Base-by-base conservation (phyloP, 2,113 vertebrate species). In the Cephalopholis sonnerati region DNA sequence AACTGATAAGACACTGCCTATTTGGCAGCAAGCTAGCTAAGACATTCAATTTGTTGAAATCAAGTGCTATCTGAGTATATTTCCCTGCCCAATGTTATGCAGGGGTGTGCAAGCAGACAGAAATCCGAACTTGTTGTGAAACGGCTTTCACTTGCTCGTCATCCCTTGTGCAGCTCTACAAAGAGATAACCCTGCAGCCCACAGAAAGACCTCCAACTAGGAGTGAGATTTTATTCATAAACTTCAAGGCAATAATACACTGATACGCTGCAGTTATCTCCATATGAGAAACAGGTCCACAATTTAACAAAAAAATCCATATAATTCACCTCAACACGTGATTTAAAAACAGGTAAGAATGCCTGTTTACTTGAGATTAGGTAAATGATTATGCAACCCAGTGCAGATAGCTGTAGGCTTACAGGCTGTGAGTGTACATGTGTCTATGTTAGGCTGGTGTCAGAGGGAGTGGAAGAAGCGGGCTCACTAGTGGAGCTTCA, bases 401-500 rank as follows among this genome's bases (percentile, higher is more conserved):
- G 58, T 44, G 24, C 11, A 71, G 24, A 32, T 17, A 41, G 41
- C 75, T 59, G n/a, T 64, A 51, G 36, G 24, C 62, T 29, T 48
- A 7, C 25, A 13, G 32, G 22, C 41, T 68, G 62, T 46, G 50
- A 12, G 3, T 51, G 16, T 53, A 68, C 71, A 73, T 73, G 63
- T 55, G 55, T 66, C 58, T 27, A 16, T 73, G 67, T 74, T 55
- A 16, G 50, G 61, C 74, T 50, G 32, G 53, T 41, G 72, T 77
- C 69, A 29, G 53, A 91, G 85, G 85, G 71, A 78, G 79, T 66
- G 81, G 78, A 92, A 92, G 88, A 87, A 90, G 84, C 85, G 87
- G 77, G 79, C 86, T 89, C 87, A 87, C 92, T 70, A 83, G 87
- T 80, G 77, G 88, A 92, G 90, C 90, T 91, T 94, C 90, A 77